Base-by-base conservation (phyloP, 2,888 invertebrate genomes). In the Brassicogethes aeneus region DNA sequence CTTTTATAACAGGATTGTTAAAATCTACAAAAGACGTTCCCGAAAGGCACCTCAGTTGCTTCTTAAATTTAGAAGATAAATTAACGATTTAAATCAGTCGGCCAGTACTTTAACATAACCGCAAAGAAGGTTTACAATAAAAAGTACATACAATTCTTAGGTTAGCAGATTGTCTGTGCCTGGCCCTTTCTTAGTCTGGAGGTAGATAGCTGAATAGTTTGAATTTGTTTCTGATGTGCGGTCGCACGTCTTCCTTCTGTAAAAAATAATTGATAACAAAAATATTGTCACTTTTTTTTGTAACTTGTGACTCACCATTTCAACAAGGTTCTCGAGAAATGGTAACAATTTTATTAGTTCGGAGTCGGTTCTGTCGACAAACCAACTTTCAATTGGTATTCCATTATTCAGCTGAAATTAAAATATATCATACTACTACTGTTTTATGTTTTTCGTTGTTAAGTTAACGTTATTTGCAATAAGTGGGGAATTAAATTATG, bases 341-440 rank as follows among this genome's bases (percentile, higher is more conserved):
- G 94, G 94, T 68, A 95, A 70, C 53, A 95, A 70, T 62, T 94
- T 93, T 57, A 93, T 79, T 39, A 96, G 75, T 63, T 95, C 95
- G 29, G 80, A 80, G 70, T 95, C 95, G 38, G 77, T 79, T 60
- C 84, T 79, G 70, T 94, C 93, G 51, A 88, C 82, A 69, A 94
- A 96, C 95, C 95, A 95, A 67, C 92, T 92, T 72, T 93, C 93
- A 53, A 96, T 95, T 0, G 95, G 95, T 52, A 95, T 94, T 16
- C 95, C 95, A 70, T 95, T 95, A 69, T 93, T 91, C 43, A 94
- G 68, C 82, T 92, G 75, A 44, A 72, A 71, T 47, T 47, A 50
- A 59, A 37, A 39, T 12, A 10, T 32, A 32, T 23, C 10, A 10
- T 7, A 23, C 23, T 7, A 23, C n/a, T n/a, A n/a, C n/a, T n/a